Conservation (phyloP, 1,140 invertebrate genomes). For the Oryctes rhinoceros region DNA sequence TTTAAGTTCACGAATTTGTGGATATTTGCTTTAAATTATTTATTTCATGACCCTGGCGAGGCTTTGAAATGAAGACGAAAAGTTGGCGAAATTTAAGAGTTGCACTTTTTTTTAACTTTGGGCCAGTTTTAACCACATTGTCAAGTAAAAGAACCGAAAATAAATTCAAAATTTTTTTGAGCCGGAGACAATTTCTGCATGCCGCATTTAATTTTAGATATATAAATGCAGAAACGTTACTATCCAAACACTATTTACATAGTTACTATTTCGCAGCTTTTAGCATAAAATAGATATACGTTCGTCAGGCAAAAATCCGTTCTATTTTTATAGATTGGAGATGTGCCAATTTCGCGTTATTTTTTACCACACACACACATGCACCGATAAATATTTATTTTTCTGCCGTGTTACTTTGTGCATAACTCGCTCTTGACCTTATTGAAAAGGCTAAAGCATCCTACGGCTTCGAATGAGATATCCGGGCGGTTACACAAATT, state of each 20-base stretch:
- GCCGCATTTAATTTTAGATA: background rate
- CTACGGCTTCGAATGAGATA: background rate
- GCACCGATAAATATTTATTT: background rate
- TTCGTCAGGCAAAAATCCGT: constrained; percentile 14
- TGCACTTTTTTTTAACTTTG: too few species aligned
- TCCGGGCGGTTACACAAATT: too few species aligned
- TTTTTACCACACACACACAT: background rate
- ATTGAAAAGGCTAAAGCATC: background rate
- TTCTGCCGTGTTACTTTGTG: background rate
- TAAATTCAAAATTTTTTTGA: too few species aligned
- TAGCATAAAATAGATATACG: background rate
- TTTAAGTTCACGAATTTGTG: too few species aligned
- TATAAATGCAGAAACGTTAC: background rate
- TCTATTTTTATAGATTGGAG: constrained; percentile 4
- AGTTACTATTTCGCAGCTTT: background rate
- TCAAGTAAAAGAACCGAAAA: too few species aligned
- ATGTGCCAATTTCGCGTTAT: background rate
- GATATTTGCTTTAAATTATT: too few species aligned
- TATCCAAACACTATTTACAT: background rate
- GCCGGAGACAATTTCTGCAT: too few species aligned
- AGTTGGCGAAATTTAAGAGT: too few species aligned
- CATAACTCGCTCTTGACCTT: constrained; percentile 14
- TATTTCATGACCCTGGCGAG: too few species aligned
- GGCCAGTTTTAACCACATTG: too few species aligned
- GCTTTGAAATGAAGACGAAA: too few species aligned